These are phyloP conservation scores for Tetramorium alpestre DNA, from an alignment of 1,140 invertebrate genomes.

Conservation along the genomic window DNA sequence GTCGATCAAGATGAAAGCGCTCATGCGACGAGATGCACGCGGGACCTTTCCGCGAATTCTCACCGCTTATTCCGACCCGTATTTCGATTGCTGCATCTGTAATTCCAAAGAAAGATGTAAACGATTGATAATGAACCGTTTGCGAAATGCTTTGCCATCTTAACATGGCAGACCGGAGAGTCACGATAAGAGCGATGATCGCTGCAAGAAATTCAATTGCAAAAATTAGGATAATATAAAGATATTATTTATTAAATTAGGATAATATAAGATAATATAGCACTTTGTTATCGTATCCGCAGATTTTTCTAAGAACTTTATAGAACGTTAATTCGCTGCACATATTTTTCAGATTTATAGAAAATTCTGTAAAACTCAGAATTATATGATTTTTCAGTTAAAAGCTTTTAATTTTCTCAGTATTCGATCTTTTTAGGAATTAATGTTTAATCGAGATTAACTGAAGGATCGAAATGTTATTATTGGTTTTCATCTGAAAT, in stretches of 20 bases:
- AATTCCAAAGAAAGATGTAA: conserved; percentile 45
- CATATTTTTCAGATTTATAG: not conserved
- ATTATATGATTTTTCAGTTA: not conserved
- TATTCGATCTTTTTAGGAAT: not conserved
- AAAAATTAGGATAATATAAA: not conserved
- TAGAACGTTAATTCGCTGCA: not conserved
- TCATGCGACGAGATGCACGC: conserved; percentile 43
- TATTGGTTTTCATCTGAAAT: not conserved
- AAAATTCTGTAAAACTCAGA: not conserved
- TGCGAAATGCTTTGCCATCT: conserved; percentile 13
- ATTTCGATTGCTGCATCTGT: conserved; percentile 37
- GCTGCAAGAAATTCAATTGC: conserved; percentile 9
- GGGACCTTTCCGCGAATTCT: conserved; percentile 59
- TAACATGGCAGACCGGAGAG: not conserved
- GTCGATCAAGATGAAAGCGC: conserved; percentile 76
- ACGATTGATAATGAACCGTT: conserved; percentile 40
- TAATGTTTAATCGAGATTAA: not conserved
- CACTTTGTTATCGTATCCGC: not conserved
- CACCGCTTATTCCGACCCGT: conserved; percentile 12
- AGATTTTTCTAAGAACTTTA: not conserved
- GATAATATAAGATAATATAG: not conserved
- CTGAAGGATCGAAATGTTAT: not conserved
- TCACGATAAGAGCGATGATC: not conserved
- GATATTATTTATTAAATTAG: too few species aligned
- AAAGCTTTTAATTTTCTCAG: not conserved